phyloP scores from a whole-genome alignment of 2,113 vertebrate species.

The Callocephalon fimbriatum region DNA sequence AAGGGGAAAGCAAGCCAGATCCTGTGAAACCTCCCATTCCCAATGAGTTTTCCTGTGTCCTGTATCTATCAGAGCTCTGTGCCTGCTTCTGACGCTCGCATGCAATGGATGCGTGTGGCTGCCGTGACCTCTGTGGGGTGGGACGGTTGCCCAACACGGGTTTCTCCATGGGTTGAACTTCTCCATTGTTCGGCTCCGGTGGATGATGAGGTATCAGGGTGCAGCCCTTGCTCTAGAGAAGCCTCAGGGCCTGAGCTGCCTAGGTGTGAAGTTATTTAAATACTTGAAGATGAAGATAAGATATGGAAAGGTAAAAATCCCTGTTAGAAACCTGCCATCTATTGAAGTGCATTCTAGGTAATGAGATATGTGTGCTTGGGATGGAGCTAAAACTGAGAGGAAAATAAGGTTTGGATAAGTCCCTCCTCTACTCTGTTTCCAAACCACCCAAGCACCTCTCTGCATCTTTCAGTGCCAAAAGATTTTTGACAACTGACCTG shows the following conservation, averaged over 20 bases:
- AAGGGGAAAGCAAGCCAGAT: not conserved
- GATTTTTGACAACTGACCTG: not conserved
- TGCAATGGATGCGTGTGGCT: not conserved
- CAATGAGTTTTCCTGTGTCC: not conserved
- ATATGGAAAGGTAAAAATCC: not conserved
- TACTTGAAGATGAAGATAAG: conserved; percentile 57
- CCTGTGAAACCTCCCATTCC: not conserved
- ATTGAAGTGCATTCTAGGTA: conserved; percentile 43
- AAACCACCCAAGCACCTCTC: not conserved
- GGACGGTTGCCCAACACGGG: not conserved
- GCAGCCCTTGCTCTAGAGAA: conserved; percentile 23
- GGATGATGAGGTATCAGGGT: conserved; percentile 24
- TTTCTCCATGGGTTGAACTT: conserved; percentile 36
- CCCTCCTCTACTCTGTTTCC: not conserved
- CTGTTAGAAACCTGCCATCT: not conserved
- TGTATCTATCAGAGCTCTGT: accelerated
- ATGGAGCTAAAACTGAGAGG: not conserved
- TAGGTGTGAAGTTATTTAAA: conserved; percentile 55
- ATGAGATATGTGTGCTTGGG: not conserved
- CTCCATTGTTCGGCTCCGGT: conserved; percentile 19
- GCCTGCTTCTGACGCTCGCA: accelerated
- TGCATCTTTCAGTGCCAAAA: not conserved
- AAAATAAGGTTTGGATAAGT: not conserved
- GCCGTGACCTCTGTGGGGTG: not conserved
- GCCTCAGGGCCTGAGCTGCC: conserved; percentile 47